These are phyloP conservation scores for Argynnis bischoffii DNA, from an alignment of 2,888 invertebrate genomes.

Conservation along the genomic window DNA sequence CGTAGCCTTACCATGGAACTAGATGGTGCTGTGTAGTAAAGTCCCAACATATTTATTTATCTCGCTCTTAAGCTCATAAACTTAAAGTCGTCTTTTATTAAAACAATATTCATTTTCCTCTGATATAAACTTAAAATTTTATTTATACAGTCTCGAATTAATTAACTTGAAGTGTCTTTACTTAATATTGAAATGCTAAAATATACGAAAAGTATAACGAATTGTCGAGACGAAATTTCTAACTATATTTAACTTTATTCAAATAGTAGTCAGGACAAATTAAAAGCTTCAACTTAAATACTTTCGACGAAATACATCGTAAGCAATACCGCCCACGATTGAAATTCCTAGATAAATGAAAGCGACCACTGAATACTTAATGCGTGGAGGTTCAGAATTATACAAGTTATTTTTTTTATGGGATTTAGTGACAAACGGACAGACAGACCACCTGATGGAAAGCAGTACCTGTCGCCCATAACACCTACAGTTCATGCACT, in stretches of 20 bases:
- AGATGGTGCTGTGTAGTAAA: too few relatives aligned
- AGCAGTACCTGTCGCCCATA: too few relatives aligned
- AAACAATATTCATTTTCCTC: too few relatives aligned
- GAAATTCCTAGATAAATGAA: slow-evolving; percentile 16
- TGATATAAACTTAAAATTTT: too few relatives aligned
- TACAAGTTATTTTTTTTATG: too few relatives aligned
- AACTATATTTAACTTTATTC: not conserved
- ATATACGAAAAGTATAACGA: not conserved
- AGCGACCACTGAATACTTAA: slow-evolving; percentile 9
- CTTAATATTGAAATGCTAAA: not conserved
- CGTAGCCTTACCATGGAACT: too few relatives aligned
- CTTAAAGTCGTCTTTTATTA: too few relatives aligned
- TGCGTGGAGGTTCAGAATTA: not conserved
- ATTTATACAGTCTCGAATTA: not conserved
- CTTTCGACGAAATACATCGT: not conserved
- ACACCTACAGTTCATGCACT: too few relatives aligned
- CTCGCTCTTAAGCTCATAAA: too few relatives aligned
- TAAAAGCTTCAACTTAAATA: slow-evolving; percentile 9
- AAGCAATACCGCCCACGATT: slow-evolving; percentile 8
- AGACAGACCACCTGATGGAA: too few relatives aligned
- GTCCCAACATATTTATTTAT: too few relatives aligned
- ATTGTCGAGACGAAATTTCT: not conserved
- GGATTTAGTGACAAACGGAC: too few relatives aligned
- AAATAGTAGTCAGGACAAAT: slow-evolving; percentile 6
- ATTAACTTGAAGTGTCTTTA: not conserved